Conservation (phyloP, 1,140 invertebrate genomes). For the Apis laboriosa region DNA sequence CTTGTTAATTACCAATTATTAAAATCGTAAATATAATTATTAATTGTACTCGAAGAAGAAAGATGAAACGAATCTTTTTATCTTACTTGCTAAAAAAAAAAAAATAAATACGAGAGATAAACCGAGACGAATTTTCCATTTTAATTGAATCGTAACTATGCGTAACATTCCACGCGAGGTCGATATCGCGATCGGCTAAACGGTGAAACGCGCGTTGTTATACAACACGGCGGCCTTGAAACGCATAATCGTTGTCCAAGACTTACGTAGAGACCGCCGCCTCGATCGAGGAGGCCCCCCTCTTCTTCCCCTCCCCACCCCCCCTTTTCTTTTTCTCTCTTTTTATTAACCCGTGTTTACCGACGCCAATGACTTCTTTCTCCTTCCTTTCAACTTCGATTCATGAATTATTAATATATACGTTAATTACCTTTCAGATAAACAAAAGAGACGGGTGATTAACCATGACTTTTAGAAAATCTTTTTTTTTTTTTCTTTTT, state of each 20-base stretch:
- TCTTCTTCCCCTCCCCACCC: too few relatives aligned
- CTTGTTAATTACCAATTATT: not conserved
- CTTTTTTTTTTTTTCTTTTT: not conserved
- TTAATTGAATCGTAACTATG: too few relatives aligned
- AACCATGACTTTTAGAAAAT: not conserved
- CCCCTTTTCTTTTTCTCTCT: constrained; percentile 22
- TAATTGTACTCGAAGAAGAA: not conserved
- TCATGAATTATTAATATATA: constrained; percentile 5
- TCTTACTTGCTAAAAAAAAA: too few relatives aligned
- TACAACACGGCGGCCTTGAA: constrained; percentile 59
- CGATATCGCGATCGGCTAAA: constrained; percentile 55
- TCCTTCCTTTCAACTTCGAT: not conserved
- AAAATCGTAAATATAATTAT: not conserved
- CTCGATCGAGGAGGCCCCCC: constrained; percentile 7
- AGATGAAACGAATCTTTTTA: not conserved
- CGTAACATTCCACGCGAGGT: constrained; percentile 33
- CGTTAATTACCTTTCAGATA: not conserved
- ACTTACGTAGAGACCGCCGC: constrained; percentile 18
- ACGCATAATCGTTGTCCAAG: constrained; percentile 58
- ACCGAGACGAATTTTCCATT: too few relatives aligned
- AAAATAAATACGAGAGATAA: not conserved
- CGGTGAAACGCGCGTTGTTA: constrained; percentile 60
- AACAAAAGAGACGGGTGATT: not conserved
- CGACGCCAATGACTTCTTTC: constrained; percentile 23
- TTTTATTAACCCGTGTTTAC: constrained; percentile 38